Evolutionary conservation across 1,140 invertebrate species (phyloP).

Genomic region (Galleria mellonella): DNA sequence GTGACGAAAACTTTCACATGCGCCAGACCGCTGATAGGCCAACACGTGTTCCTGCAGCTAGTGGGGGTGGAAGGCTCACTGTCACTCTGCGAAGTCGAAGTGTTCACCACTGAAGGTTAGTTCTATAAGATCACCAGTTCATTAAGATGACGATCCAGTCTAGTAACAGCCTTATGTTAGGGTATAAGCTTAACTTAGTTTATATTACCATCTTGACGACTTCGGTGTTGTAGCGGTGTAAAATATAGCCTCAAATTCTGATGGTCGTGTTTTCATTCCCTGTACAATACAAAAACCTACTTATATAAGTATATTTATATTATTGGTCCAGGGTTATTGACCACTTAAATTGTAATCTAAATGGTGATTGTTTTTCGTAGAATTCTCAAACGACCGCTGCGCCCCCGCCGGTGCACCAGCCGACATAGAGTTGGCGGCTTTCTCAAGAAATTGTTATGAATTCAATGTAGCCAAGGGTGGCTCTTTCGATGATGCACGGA

Average conservation of each 20-base stretch:
- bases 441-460: slow-evolving; percentile 92
- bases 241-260: too few species aligned
- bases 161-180: too few species aligned
- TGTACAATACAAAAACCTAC: too few species aligned
- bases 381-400: slow-evolving; percentile 88
- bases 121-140: too few species aligned
- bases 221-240: too few species aligned
- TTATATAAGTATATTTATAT: too few species aligned
- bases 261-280: too few species aligned
- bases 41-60: slow-evolving; percentile 91
- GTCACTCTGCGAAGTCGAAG: slow-evolving; percentile 92
- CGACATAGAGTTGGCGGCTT: slow-evolving; percentile 84
- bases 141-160: too few species aligned
- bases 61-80: slow-evolving; percentile 93
- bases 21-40: slow-evolving; percentile 86
- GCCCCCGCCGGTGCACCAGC: slow-evolving; percentile 80
- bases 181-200: too few species aligned
- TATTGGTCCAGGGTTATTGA: too few species aligned
- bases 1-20: slow-evolving; percentile 93
- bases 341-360: too few species aligned
- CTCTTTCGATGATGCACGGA: slow-evolving; percentile 85
- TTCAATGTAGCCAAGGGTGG: slow-evolving; percentile 87
- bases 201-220: too few species aligned
- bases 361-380: slow-evolving; percentile 64
- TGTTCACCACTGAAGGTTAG: slow-evolving; percentile 90